Conservation (phyloP, 2,113 vertebrate species). For the Loxodonta africana region DNA sequence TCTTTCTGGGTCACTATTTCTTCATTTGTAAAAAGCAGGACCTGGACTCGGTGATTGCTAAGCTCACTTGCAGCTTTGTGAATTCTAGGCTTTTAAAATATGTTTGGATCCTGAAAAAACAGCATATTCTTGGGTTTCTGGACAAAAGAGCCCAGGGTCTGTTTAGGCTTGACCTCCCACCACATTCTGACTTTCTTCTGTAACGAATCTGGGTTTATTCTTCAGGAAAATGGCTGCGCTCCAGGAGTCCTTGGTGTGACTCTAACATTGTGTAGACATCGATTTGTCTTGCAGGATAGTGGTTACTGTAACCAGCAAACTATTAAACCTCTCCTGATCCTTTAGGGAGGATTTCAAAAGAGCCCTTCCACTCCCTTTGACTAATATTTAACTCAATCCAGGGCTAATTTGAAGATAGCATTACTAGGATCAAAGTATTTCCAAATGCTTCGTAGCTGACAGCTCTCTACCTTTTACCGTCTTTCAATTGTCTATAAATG, state of each 20-base stretch:
- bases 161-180: slow-evolving; percentile 59
- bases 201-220: slow-evolving; percentile 56
- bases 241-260: slow-evolving; percentile 64
- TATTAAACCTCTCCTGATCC: slow-evolving; percentile 64
- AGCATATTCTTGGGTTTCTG: slow-evolving; percentile 35
- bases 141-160: slow-evolving; percentile 65
- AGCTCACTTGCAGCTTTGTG: slow-evolving; percentile 60
- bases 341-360: not conserved
- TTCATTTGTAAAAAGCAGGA: slow-evolving; percentile 64
- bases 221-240: slow-evolving; percentile 61
- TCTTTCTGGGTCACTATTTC: slow-evolving; percentile 38
- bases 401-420: slow-evolving; percentile 8
- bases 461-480: not conserved
- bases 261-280: slow-evolving; percentile 59
- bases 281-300: slow-evolving; percentile 72
- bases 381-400: slow-evolving; percentile 62
- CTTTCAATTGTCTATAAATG: not conserved
- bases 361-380: not conserved
- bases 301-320: slow-evolving; percentile 61
- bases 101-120: slow-evolving; percentile 25
- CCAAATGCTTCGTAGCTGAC: not conserved
- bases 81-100: slow-evolving; percentile 53
- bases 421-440: not conserved
- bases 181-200: slow-evolving; percentile 65
- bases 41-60: slow-evolving; percentile 40